These are phyloP conservation scores for Heliangelus exortis DNA, from an alignment of 2,797 vertebrate genomes.

Conservation along the genomic window DNA sequence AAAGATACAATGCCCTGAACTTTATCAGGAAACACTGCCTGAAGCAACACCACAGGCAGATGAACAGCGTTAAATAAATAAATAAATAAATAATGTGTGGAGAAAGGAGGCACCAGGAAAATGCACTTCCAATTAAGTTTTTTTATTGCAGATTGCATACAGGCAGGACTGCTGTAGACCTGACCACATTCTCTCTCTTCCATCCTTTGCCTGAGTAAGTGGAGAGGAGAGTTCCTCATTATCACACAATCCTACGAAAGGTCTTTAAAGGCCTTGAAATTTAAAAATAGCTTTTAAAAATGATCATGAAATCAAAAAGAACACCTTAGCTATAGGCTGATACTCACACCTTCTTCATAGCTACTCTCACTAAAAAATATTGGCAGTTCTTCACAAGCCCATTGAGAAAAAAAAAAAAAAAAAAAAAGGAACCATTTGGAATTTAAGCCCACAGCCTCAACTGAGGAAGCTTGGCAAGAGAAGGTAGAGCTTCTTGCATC, in stretches of 20 bases:
- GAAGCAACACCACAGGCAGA: not conserved
- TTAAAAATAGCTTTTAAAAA: slow-evolving; percentile 23
- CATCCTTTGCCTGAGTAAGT: not conserved
- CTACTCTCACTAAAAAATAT: not conserved
- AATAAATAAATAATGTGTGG: not conserved
- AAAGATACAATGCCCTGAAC: not conserved
- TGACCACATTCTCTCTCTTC: not conserved
- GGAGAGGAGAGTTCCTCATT: slow-evolving; percentile 33
- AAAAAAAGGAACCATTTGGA: not conserved
- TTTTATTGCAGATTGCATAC: not conserved
- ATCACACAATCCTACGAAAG: slow-evolving; percentile 10
- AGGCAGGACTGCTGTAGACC: slow-evolving; percentile 17
- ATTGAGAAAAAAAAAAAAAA: too few relatives aligned
- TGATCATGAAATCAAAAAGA: not conserved
- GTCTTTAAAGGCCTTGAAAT: slow-evolving; percentile 26
- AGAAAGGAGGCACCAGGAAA: not conserved
- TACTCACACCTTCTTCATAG: accelerated
- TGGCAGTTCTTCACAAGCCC: not conserved
- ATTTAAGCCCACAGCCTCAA: not conserved
- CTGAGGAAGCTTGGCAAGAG: not conserved
- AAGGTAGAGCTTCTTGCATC: not conserved
- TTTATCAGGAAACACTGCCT: not conserved
- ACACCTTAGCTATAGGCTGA: not conserved
- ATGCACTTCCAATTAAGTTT: not conserved
- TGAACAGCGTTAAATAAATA: not conserved